Base-by-base conservation (phyloP, 1,140 invertebrate species). In the Zophobas morio region DNA sequence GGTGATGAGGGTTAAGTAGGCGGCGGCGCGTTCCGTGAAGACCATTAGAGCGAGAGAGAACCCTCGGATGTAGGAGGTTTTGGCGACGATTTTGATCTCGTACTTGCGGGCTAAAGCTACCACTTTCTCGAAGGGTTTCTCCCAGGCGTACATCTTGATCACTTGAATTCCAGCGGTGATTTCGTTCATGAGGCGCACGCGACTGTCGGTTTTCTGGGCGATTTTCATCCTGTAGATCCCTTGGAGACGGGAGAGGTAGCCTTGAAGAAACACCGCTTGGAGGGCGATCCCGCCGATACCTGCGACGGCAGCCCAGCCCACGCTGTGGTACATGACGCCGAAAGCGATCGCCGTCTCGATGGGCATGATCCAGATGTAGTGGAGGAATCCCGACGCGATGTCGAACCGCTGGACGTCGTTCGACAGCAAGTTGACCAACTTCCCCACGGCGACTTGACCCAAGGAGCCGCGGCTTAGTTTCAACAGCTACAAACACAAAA, bases 141-240 rank as follows among this genome's bases (percentile, higher is more conserved):
- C 94, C 94, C 94, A 95, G 1, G 93, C 91, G 81, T 95, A 95
- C 94, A 96, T 96, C 89, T 96, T 97, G 71, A 93, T 93, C 0
- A 96, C 93, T 86, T 95, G 90, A 0, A 91, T 82, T 8, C 92
- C 92, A 54, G 88, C 88, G 1, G 96, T 92, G 33, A 96, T 91
- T 87, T 96, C 95, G 81, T 91, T 94, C 94, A 96, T 96, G 2
- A 96, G 85, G 80, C 93, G 90, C 0, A 96, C 92, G 78, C 96
- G 88, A 84, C 94, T 90, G 84, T 97, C 96, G 0, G 95, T 96
- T 47, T 90, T 86, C 20, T 86, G 83, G 0, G 94, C 93, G 20
- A 93, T 94, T 85, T 92, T 90, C 8, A 88, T 87, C 78, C 94
- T 86, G 4, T 93, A 86, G 42, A 87, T 87, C 2, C 92, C 91